Evolutionary conservation across 2,888 invertebrate genomes (phyloP).

Genomic region (Fragum sueziense): DNA sequence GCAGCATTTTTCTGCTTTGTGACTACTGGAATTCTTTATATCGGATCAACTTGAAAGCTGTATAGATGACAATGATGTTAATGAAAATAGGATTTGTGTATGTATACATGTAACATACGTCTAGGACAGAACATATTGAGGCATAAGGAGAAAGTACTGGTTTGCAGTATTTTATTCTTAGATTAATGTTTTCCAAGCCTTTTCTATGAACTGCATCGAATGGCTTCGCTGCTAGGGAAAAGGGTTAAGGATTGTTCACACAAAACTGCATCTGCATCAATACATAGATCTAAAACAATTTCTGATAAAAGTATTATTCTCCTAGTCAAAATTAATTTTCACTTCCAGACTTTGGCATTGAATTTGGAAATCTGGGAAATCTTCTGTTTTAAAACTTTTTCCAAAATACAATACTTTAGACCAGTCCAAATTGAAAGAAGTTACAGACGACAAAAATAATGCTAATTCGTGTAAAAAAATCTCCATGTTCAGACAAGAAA

Average conservation of each 20-base stretch:
- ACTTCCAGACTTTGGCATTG: not conserved
- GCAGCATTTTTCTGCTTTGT: not conserved
- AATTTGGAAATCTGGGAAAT: no score
- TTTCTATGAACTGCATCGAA: not conserved
- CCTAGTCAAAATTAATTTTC: not conserved
- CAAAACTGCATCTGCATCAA: no score
- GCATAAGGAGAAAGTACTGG: not conserved
- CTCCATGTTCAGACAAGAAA: no score
- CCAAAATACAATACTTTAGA: no score
- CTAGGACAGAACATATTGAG: not conserved
- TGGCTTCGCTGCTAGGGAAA: not conserved
- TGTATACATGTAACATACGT: no score
- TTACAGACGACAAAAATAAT: no score
- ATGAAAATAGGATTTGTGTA: not conserved
- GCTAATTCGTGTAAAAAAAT: no score
- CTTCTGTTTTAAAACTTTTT: no score
- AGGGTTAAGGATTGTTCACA: no score
- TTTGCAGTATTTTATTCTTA: not conserved
- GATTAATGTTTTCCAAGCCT: not conserved
- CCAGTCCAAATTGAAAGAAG: no score
- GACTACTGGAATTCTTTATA: not conserved
- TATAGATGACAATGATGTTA: not conserved
- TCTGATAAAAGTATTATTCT: not conserved
- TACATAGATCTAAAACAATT: not conserved
- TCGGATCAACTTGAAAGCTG: not conserved